phyloP scores from a whole-genome alignment of 2,888 invertebrate genomes.

The Autographa gamma region DNA sequence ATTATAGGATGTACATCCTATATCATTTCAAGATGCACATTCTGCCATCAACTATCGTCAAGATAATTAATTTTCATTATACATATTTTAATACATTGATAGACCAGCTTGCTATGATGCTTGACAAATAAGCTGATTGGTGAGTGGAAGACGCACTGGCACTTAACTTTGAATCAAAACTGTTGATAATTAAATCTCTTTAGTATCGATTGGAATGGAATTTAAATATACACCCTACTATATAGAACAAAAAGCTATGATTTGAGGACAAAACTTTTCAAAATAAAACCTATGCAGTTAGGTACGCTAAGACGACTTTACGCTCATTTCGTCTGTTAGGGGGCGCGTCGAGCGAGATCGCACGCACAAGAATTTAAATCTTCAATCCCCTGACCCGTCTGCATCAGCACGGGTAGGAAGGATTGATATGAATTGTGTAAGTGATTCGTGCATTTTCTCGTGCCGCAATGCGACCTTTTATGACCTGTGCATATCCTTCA shows the following conservation, averaged over 20 bases:
- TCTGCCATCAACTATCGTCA: not conserved
- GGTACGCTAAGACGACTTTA: not conserved
- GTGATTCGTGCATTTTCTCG: constrained; percentile 31
- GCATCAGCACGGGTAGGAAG: constrained; percentile 5
- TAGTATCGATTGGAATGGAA: not conserved
- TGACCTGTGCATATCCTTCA: constrained; percentile 34
- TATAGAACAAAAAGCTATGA: not conserved
- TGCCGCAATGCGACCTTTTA: constrained; percentile 47
- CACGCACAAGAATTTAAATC: constrained; percentile 9
- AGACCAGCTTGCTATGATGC: not conserved
- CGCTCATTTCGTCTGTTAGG: constrained; percentile 5
- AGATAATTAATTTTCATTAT: constrained; percentile 1
- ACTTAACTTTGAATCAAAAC: not conserved
- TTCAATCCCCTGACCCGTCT: constrained; percentile 13
- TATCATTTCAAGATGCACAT: not conserved
- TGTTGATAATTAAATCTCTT: not conserved
- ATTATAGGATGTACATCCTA: constrained; percentile 1
- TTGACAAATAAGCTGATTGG: not conserved
- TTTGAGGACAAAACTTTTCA: not conserved
- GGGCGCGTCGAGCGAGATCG: constrained; percentile 17
- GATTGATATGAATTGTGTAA: constrained; percentile 19
- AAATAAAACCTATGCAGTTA: not conserved
- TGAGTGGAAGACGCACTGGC: not conserved
- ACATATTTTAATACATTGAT: not conserved
- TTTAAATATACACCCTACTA: too few relatives aligned